Evolutionary conservation across 2,113 vertebrate genomes (phyloP).

Genomic region (Gadus chalcogrammus): DNA sequence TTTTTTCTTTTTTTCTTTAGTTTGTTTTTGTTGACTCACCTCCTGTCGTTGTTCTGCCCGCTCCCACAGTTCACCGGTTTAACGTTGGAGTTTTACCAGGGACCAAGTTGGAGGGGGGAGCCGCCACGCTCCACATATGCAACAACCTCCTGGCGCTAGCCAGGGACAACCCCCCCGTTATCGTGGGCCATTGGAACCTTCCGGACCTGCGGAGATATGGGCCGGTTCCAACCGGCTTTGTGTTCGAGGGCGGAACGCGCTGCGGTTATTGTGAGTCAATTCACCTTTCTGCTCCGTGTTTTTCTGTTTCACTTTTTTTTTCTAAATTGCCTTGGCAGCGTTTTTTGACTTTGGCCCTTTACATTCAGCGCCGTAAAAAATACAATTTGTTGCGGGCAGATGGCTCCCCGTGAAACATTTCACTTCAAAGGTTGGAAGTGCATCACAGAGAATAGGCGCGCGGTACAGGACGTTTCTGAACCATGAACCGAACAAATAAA

Average conservation of each 20-base stretch:
- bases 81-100: conserved; percentile 86
- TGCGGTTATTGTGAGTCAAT: conserved; percentile 93
- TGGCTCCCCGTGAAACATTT: conserved; percentile 11
- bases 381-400: conserved; percentile 10
- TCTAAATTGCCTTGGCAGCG: background rate
- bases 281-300: background rate
- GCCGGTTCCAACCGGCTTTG: conserved; percentile 89
- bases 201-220: conserved; percentile 92
- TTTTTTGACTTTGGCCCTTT: too few species aligned
- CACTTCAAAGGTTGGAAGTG: too few species aligned
- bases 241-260: conserved; percentile 95
- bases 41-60: background rate
- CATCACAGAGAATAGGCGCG: too few species aligned
- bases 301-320: background rate
- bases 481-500: too few species aligned
- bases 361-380: too few species aligned
- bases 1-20: background rate
- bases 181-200: conserved; percentile 90
- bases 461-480: too few species aligned
- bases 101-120: conserved; percentile 89
- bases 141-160: conserved; percentile 86
- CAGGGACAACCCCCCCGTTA: conserved; percentile 80
- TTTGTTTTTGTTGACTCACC: background rate
- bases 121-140: conserved; percentile 92
- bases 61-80: conserved; percentile 87